These are phyloP conservation scores for Papilio gigon DNA, from an alignment of 2,888 invertebrate species.

Conservation along the genomic window DNA sequence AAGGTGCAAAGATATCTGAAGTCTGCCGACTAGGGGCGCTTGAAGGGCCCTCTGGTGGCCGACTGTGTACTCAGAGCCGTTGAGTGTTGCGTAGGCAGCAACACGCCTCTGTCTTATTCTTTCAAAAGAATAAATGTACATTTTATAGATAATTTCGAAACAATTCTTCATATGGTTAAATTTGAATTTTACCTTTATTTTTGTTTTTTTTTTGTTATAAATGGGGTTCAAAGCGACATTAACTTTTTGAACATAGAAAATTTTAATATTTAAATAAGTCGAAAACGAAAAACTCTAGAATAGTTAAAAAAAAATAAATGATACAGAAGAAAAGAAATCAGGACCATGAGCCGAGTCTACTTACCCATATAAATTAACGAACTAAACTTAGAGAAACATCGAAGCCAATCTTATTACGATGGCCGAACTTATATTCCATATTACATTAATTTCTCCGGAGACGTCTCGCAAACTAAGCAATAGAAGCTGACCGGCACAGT, in stretches of 20 bases:
- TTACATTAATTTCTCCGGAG: conserved; percentile 80
- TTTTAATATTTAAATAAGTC: not conserved
- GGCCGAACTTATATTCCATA: conserved; percentile 71
- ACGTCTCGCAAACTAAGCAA: conserved; percentile 75
- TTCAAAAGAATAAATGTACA: conserved; percentile 75
- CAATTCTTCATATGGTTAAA: conserved; percentile 39
- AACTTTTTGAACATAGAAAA: not conserved
- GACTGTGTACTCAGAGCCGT: conserved; percentile 72
- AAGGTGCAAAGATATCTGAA: conserved; percentile 81
- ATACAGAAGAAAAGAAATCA: conserved; percentile 12
- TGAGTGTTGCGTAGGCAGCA: conserved; percentile 75
- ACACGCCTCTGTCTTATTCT: conserved; percentile 64
- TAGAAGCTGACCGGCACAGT: conserved; percentile 72
- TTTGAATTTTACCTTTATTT: not conserved
- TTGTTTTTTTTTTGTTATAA: not conserved
- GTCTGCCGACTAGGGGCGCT: conserved; percentile 68
- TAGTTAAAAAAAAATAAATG: not conserved
- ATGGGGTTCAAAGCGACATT: not conserved
- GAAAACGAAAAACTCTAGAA: not conserved
- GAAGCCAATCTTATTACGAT: conserved; percentile 41
- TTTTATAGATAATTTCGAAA: conserved; percentile 66
- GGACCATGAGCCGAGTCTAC: conserved; percentile 39
- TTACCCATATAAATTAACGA: conserved; percentile 63
- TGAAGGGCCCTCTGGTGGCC: conserved; percentile 72
- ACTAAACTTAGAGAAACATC: conserved; percentile 54